phyloP scores from a whole-genome alignment of 1,140 invertebrate genomes.

The Ceratina calcarata region DNA sequence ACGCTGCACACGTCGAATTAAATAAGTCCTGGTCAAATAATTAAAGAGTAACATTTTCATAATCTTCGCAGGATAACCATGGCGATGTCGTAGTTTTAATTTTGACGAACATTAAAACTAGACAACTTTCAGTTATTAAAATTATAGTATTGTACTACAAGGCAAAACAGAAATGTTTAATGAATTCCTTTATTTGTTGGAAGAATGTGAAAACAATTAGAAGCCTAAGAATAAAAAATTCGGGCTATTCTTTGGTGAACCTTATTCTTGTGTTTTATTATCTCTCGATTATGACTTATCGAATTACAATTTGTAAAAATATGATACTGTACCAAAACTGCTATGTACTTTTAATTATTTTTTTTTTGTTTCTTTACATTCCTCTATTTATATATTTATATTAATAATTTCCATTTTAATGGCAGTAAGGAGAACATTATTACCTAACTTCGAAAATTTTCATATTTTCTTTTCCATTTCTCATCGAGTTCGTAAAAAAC shows the following conservation, averaged over 20 bases:
- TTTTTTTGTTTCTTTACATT: slow-evolving; percentile 64
- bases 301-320: slow-evolving; percentile 78
- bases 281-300: slow-evolving; percentile 71
- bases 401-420: slow-evolving; percentile 65
- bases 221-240: slow-evolving; percentile 46
- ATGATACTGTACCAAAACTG: slow-evolving; percentile 77
- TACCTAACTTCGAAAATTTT: slow-evolving; percentile 53
- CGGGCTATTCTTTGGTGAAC: slow-evolving; percentile 55
- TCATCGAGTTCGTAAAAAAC: slow-evolving; percentile 55
- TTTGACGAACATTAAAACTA: no score
- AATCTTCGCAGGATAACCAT: no score
- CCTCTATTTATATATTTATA: slow-evolving; percentile 69
- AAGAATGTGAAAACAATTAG: slow-evolving; percentile 1
- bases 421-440: slow-evolving; percentile 70
- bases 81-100: no score
- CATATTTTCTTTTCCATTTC: slow-evolving; percentile 41
- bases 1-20: no score
- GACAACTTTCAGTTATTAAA: no score
- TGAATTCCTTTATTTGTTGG: neutral
- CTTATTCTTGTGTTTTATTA: slow-evolving; percentile 68
- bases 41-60: no score
- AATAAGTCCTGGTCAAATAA: no score
- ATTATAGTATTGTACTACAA: neutral
- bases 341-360: slow-evolving; percentile 64
- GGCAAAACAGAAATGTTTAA: neutral